Base-by-base conservation (phyloP, 1,140 invertebrate species). In the Kradibia gibbosae region DNA sequence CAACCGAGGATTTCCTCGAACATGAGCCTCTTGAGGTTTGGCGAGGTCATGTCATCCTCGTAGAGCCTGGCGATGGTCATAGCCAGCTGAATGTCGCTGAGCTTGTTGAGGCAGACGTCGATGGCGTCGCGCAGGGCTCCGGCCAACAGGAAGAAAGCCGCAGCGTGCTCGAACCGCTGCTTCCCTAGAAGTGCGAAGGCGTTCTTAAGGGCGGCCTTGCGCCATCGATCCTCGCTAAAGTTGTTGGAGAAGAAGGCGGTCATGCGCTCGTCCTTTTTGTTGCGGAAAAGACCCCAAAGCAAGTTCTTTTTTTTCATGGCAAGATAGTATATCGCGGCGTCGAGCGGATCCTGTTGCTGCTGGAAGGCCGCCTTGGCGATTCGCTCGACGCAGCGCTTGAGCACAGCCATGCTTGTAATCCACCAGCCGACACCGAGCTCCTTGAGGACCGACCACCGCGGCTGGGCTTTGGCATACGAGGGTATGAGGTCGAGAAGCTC, bases 251-350 rank as follows among this genome's bases (percentile, higher is more conserved):
- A 99, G 91, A 99, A 99, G 4, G 93, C 90, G 0, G 96, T 97
- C 98, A 99, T 99, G 86, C 96, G 95, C 15, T 96, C 95, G 87
- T 99, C 97, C 15, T 94, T 90, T 75, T 96, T 95, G 3, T 95
- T 98, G 81, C 97, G 92, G 90, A 98, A 99, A 7, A 99, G 90
- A 5, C 98, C 98, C 96, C 98, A 99, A 0, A 99, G 94, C 10
- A 99, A 92, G 87, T 95, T 98, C 87, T 99, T 99, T 92, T 99
- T 99, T 89, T 97, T 98, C 98, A 99, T 98, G 7, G 99, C 98
- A 74, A 99, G 91, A 90, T 99, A 99, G 89, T 98, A 99, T 17
- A 99, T 92, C 1, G 99, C 98, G 8, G 99, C 98, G 89, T 99
- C 99, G 87, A 99, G 93, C 0, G 99, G 99, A 90, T 99, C 97